Base-by-base conservation (phyloP, 2,888 invertebrate genomes). In the Ptycholaimellus sp. region DNA sequence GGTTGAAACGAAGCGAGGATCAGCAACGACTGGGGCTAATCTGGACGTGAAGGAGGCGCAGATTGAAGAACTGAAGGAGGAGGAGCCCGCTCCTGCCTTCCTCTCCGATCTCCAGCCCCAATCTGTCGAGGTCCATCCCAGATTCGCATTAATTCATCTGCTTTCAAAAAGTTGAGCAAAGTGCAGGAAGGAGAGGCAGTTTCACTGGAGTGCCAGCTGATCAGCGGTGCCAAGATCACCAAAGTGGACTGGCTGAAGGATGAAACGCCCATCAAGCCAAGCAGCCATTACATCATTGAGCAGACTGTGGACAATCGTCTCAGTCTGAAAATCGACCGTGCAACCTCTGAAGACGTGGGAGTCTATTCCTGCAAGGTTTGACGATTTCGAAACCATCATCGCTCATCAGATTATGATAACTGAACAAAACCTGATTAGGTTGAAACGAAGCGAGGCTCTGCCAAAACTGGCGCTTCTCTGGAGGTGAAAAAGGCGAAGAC, bases 351-450 rank as follows among this genome's bases (percentile, higher is more conserved):
- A 58, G 90, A 90, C 59, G 82, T 83, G 3, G 93, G 90, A 0
- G 67, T 82, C 20, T 93, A 93, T 59, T 83, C 85, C 0, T 87
- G 87, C 54, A 82, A 87, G 1, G 87, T 87, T 0, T 82, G 83
- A 58, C 93, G 90, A n/a, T 72, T 76, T n/a, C n/a, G n/a, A n/a
- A n/a, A n/a, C n/a, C n/a, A n/a, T n/a, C n/a, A n/a, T n/a, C n/a
- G n/a, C n/a, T n/a, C n/a, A n/a, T n/a, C n/a, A n/a, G n/a, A n/a
- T n/a, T n/a, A n/a, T n/a, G n/a, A n/a, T n/a, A n/a, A n/a, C n/a
- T n/a, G n/a, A n/a, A n/a, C n/a, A n/a, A n/a, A n/a, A n/a, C n/a
- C 54, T 19, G 56, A n/a, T n/a, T n/a, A n/a, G n/a, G n/a, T n/a
- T n/a, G n/a, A n/a, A n/a, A n/a, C n/a, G n/a, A n/a, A n/a, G n/a